These are phyloP conservation scores for Nibea coibor DNA, from an alignment of 2,113 vertebrate genomes.

Conservation along the genomic window DNA sequence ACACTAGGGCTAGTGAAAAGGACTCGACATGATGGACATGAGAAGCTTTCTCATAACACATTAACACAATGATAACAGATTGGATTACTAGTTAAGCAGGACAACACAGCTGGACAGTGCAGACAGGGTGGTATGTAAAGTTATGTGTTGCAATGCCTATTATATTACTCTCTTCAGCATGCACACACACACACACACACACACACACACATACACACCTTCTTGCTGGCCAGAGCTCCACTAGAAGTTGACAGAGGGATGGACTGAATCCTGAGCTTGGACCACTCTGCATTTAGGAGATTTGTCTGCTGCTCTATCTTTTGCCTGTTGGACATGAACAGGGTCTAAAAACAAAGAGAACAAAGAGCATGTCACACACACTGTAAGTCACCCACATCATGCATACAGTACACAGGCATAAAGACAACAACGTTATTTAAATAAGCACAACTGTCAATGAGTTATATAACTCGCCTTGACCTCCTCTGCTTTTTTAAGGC, in stretches of 20 bases:
- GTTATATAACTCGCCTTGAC: conserved; percentile 84
- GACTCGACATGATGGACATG: background rate
- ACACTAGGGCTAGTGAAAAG: background rate
- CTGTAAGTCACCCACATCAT: background rate
- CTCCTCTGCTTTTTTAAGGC: conserved; percentile 91
- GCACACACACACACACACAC: background rate
- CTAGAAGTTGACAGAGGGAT: conserved; percentile 89
- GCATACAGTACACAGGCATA: background rate
- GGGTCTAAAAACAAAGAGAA: conserved; percentile 80
- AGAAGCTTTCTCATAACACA: conserved; percentile 2
- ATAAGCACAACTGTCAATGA: background rate
- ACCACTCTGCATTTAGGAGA: conserved; percentile 94
- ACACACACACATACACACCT: conserved; percentile 81
- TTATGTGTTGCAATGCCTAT: background rate
- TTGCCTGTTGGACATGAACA: conserved; percentile 92
- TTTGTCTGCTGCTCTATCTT: conserved; percentile 93
- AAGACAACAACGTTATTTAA: background rate
- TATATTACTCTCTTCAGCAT: conserved; percentile 10
- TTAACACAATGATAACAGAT: background rate
- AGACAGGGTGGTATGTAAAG: background rate
- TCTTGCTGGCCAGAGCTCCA: conserved; percentile 87
- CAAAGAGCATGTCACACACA: conserved; percentile 11
- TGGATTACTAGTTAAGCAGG: conserved; percentile 9
- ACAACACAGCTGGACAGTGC: background rate
- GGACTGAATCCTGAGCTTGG: conserved; percentile 91